Evolutionary conservation across 2,888 invertebrate genomes (phyloP), one percentile per base, ranked within the genome.

Genomic region (Quadroppia sp.): DNA sequence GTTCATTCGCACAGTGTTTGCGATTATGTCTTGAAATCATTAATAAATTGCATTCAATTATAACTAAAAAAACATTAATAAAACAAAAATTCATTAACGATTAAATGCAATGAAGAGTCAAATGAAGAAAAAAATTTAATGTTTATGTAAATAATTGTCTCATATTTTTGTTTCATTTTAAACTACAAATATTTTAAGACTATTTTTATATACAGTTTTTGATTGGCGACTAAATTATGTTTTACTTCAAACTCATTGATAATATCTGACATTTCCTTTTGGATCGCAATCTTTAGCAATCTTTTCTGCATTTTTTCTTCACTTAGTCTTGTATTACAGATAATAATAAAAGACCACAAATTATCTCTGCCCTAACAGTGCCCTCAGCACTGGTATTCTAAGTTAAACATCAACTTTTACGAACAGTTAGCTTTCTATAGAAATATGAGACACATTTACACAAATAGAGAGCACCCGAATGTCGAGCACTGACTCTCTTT

Each of bases 211-310:
- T 40, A 45, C 45, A 48, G 48, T 48, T 20, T 48, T 48, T 40
- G 42, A 67, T 67, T 67, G 36, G 11, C 59, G 59, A 59, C 32
- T 59, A 59, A 59, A 59, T 67, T 67, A 67, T 67, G 67, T 23
- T 67, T 67, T 56, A 25, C 36, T 40, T 36, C 36, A 67, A n/a
- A 25, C 28, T 30, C 17, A 3, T 32, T 36, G 61, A 61, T 61
- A 61, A 61, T 11, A 61, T 61, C 61, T 61, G 61, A 61, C 61
- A 20, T 61, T 61, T 61, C 61, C 61, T 61, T 61, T 28, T 25
- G 28, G 17, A 32, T n/a, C 30, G 23, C 23, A 25, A 23, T 20
- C 30, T 30, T 30, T 59, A 30, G 13, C 28, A 17, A 23, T 28
- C 61, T 6, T 61, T 20, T 61, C 23, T 53, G 23, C 53, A 23